Conservation (phyloP, 92 coral and sea anemone species). For the Bergia sp. region DNA sequence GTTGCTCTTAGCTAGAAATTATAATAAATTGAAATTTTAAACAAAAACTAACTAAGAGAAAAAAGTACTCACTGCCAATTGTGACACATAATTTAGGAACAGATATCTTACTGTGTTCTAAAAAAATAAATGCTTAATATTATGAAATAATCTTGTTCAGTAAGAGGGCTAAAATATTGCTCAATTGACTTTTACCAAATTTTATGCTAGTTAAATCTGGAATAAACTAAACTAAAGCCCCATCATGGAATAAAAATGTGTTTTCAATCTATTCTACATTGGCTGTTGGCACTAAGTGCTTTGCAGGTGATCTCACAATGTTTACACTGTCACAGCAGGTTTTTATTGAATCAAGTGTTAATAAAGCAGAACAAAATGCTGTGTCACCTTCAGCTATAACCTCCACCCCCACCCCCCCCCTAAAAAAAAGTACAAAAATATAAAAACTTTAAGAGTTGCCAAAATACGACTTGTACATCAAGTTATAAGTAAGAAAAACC, state of each 20-base stretch:
- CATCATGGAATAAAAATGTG: not conserved
- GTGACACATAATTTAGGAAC: not conserved
- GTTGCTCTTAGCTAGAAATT: not conserved
- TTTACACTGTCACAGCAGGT: conserved; percentile 16
- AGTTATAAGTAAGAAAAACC: too few species aligned
- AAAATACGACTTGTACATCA: not conserved
- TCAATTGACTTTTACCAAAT: not conserved
- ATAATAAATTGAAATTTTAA: not conserved
- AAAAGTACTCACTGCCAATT: not conserved
- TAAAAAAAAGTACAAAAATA: not conserved
- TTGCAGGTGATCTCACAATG: conserved; percentile 2
- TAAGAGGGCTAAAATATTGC: not conserved
- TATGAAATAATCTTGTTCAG: too few species aligned
- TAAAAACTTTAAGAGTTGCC: not conserved
- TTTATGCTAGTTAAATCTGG: not conserved
- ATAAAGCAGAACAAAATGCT: not conserved
- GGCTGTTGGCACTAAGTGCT: not conserved
- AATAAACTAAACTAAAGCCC: not conserved
- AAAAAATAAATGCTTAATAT: not conserved
- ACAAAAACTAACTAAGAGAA: not conserved
- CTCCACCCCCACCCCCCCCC: not conserved
- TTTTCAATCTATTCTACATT: not conserved
- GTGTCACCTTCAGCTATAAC: not conserved
- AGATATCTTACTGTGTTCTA: not conserved
- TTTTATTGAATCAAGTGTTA: not conserved